Percentiles rank a stretch among this genome's conserved stretches.
phyloP scores from a whole-genome alignment of 2,888 invertebrate species.

The Andrena marginata region DNA sequence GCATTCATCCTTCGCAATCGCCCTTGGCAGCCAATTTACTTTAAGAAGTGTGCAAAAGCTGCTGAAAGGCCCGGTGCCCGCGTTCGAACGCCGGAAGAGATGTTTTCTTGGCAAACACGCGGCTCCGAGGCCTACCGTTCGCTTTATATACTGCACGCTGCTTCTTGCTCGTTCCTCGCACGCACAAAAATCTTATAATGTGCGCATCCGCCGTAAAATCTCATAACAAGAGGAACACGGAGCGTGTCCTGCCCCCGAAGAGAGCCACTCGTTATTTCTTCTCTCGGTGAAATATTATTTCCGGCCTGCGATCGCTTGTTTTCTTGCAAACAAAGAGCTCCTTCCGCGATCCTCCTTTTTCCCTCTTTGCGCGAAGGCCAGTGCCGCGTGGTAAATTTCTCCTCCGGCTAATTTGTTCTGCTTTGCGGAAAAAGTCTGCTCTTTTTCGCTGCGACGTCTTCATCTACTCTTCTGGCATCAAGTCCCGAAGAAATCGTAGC shows the following conservation, averaged over 20 bases:
- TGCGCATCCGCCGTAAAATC: constrained; percentile 69
- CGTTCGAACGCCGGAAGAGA: constrained; percentile 38
- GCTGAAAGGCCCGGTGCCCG: neutral
- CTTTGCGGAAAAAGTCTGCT: neutral
- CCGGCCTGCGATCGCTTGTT: constrained; percentile 50
- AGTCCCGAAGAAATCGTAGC: no score
- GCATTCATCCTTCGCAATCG: neutral
- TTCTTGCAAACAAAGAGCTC: constrained; percentile 30
- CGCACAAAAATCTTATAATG: constrained; percentile 59
- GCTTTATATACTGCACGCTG: constrained; percentile 37
- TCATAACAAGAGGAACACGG: constrained; percentile 45
- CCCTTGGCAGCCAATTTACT: constrained; percentile 2
- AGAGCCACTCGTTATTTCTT: constrained; percentile 53
- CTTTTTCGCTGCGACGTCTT: neutral
- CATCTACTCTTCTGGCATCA: no score
- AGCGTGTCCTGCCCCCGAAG: constrained; percentile 26
- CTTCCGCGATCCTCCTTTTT: constrained; percentile 28
- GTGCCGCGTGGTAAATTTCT: constrained; percentile 9
- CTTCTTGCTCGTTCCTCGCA: constrained; percentile 55
- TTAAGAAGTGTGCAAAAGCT: neutral
- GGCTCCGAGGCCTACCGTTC: neutral
- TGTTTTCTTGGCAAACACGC: constrained; percentile 55
- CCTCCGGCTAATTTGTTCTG: neutral
- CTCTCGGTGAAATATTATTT: constrained; percentile 65
- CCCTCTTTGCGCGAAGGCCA: neutral